Base-by-base conservation (phyloP, 2,797 vertebrate genomes). In the Paguma larvata region DNA sequence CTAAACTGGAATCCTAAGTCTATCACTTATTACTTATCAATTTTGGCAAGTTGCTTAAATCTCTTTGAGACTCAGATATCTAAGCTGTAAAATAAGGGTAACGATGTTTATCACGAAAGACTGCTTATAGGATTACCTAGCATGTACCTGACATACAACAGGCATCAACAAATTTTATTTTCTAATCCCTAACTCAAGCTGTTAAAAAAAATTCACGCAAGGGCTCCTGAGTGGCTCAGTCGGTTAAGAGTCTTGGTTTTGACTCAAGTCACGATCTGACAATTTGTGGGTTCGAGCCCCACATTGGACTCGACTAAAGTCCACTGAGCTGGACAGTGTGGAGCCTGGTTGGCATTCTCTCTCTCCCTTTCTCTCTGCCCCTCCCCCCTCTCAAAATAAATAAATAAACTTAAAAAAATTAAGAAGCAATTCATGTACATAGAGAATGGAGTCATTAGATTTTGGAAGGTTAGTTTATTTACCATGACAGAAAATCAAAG, bases 401-500 rank as follows among this genome's bases (percentile, higher is more conserved):
- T 59, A 23, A 19, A 59, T 3, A 59, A 59, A 59, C 56, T 59
- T 59, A 23, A 59, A 59, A 59, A 23, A 59, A 10, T 23, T 23
- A 53, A 53, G 16, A 53, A 53, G 51, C 51, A 72, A 59, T 9
- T 67, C 30, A 72, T 16, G 13, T 56, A 30, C 34, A 59, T 9
- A 68, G 21, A 82, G 4, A 80, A 94, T 78, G 44, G n/a, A 62
- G 15, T 46, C 53, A 70, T 83, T 82, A 63, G 46, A 75, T 82
- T 75, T 82, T 51, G 48, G 27, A 59, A 93, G 73, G 63, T 78
- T 73, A 72, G 38, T 19, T 85, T 62, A 95, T 95, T 85, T 90
- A 38, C 79, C 53, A 92, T n/a, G 85, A 67, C 34, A 80, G n/a
- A 92, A 92, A 92, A 21, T 79, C 89, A 92, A 80, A 85, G 21